These are phyloP conservation scores for Chalcosyrphus nemorum DNA, from an alignment of 2,888 invertebrate species.

Conservation along the genomic window DNA sequence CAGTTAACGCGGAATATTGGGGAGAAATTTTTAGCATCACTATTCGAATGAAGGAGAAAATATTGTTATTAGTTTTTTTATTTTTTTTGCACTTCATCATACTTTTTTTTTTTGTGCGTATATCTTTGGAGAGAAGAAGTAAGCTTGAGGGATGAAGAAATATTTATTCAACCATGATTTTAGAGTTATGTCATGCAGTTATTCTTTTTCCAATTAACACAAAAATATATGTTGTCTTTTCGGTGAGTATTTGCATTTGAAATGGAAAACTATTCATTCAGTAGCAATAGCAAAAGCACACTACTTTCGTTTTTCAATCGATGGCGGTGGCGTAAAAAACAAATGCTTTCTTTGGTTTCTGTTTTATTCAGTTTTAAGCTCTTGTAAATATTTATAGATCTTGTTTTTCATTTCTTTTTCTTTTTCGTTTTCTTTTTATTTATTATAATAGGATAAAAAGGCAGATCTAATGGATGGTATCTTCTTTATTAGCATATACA, in stretches of 20 bases:
- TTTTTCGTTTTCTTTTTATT: background rate
- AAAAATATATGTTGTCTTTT: background rate
- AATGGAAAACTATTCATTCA: background rate
- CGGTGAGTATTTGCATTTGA: background rate
- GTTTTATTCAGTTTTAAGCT: background rate
- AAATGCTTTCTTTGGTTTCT: background rate
- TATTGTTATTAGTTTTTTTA: background rate
- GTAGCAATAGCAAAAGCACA: background rate
- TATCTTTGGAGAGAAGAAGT: background rate
- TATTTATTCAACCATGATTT: constrained; percentile 30
- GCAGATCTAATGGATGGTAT: background rate
- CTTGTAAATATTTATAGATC: background rate
- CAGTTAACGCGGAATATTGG: constrained; percentile 18
- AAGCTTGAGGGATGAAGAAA: constrained; percentile 2
- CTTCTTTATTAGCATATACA: background rate
- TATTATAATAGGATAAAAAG: background rate
- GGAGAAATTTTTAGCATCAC: constrained; percentile 53
- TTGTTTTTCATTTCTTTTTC: too few relatives aligned
- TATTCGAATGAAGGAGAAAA: constrained; percentile 26
- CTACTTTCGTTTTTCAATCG: constrained; percentile 18
- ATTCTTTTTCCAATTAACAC: background rate
- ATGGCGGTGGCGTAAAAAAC: background rate
- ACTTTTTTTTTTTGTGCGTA: constrained; percentile 2
- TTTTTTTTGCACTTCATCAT: background rate
- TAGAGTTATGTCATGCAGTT: constrained; percentile 15